Base-by-base conservation (phyloP, 2,888 invertebrate species). In the Oscheius sp. region DNA sequence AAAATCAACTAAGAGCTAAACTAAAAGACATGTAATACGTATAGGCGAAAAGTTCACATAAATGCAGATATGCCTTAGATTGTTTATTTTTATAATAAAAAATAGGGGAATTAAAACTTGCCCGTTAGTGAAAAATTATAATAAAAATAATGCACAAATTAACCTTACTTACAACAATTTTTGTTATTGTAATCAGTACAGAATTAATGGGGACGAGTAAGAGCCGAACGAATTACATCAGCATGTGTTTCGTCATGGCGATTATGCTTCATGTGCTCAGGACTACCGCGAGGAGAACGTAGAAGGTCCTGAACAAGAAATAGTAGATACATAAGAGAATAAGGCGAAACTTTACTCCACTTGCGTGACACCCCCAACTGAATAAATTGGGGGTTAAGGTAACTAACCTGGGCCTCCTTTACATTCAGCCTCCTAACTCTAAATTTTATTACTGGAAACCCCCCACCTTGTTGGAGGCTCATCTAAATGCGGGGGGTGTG, bases 261-360 rank as follows among this genome's bases (percentile, higher is more conserved):
- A n/a, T 24, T 33, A 14, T 9, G n/a, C n/a, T n/a, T n/a, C n/a
- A 56, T 62, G 22, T 45, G 56, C 30, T 72, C 72, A n/a, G 72
- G 72, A 6, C 68, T 68, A 9, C 67, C 62, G 20, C 69, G 69
- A 33, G 72, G 72, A 41, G 72, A 67, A 30, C 69, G 56, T 26
- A 72, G 45, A 41, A 72, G 54, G 20, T 72, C 72, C 72, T 72
- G 41, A 20, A 69, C n/a, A n/a, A n/a, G n/a, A n/a, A n/a, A n/a
- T n/a, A n/a, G n/a, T n/a, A n/a, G n/a, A n/a, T n/a, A n/a, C n/a
- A n/a, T n/a, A n/a, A 41, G 20, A 4, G 12, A 17, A 41, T 41
- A 17, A 3, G 4, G 12, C 20, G 12, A 41, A 8, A 41, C 20
- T 3, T 41, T 41, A 17, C 20, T 41, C 3, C 12, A 41, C 12